Conservation (phyloP, 2,888 invertebrate species). For the Xylota segnis region DNA sequence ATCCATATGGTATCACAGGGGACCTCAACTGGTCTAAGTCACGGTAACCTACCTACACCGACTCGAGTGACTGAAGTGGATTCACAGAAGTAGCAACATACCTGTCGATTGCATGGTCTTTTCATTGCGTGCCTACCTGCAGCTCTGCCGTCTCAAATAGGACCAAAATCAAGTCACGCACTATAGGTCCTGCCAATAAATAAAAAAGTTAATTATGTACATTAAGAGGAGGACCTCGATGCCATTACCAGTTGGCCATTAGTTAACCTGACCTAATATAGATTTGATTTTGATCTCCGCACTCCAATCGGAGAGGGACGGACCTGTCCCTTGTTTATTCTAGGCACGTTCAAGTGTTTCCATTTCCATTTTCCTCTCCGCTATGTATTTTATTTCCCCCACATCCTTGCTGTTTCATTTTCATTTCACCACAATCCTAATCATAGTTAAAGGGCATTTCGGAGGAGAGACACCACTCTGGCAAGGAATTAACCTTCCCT, state of each 20-base stretch:
- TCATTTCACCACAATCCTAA: conserved; percentile 40
- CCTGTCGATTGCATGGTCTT: too few relatives aligned
- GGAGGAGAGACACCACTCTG: not conserved
- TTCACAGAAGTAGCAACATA: too few relatives aligned
- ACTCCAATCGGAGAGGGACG: not conserved
- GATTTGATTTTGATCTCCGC: conserved; percentile 4
- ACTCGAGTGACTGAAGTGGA: too few relatives aligned
- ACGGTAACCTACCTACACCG: too few relatives aligned
- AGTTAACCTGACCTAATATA: conserved; percentile 11
- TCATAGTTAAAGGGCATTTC: conserved; percentile 42
- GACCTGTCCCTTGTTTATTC: conserved; percentile 2
- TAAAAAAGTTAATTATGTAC: conserved; percentile 8
- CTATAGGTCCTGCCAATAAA: conserved; percentile 8
- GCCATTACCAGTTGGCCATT: conserved; percentile 9
- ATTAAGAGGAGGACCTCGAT: not conserved
- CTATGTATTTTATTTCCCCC: not conserved
- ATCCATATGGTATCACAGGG: too few relatives aligned
- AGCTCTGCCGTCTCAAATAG: not conserved
- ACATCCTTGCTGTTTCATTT: not conserved
- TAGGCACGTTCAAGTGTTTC: conserved; percentile 24
- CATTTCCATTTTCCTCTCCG: not conserved
- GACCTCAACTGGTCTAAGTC: too few relatives aligned
- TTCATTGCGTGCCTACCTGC: too few relatives aligned
- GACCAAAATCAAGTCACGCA: not conserved
- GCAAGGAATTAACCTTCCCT: conserved; percentile 16